Evolutionary conservation across 2,797 vertebrate genomes (phyloP).

Genomic region (Hydrolagus colliei): DNA sequence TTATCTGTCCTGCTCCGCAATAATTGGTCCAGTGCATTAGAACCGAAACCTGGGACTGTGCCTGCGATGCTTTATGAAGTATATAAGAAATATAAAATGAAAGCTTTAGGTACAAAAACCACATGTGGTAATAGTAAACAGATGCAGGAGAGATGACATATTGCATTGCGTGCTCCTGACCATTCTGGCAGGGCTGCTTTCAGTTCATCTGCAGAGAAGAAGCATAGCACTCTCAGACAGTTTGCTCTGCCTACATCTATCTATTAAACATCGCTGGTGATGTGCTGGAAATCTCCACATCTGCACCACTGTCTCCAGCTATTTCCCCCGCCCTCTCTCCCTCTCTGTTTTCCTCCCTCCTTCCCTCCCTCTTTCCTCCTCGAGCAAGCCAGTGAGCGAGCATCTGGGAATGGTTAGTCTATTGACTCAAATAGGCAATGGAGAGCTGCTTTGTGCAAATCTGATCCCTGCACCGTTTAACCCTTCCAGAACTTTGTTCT

Average conservation of each 20-base stretch:
- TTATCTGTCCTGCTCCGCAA: neutral
- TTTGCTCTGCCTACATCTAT: neutral
- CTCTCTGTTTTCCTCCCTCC: too few relatives aligned
- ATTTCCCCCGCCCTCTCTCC: too few relatives aligned
- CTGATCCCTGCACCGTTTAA: constrained; percentile 13
- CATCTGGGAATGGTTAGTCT: constrained; percentile 28
- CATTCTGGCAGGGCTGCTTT: neutral
- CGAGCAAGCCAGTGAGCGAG: too few relatives aligned
- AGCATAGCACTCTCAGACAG: too few relatives aligned
- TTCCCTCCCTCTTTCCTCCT: too few relatives aligned
- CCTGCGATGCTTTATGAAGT: neutral
- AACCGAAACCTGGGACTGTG: neutral
- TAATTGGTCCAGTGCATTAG: neutral
- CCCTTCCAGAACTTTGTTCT: neutral
- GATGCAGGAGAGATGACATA: constrained; percentile 2
- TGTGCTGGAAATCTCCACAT: constrained; percentile 25
- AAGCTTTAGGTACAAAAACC: constrained; percentile 3
- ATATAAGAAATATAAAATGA: neutral
- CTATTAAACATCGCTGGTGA: neutral
- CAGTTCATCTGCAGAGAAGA: neutral
- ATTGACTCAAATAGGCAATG: neutral
- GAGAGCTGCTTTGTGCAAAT: constrained; percentile 23
- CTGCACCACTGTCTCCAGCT: constrained; percentile 5
- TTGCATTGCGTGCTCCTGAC: neutral
- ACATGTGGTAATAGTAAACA: constrained; percentile 23